phyloP scores from a whole-genome alignment of 2,888 invertebrate genomes.

The Parnassius glacialis region DNA sequence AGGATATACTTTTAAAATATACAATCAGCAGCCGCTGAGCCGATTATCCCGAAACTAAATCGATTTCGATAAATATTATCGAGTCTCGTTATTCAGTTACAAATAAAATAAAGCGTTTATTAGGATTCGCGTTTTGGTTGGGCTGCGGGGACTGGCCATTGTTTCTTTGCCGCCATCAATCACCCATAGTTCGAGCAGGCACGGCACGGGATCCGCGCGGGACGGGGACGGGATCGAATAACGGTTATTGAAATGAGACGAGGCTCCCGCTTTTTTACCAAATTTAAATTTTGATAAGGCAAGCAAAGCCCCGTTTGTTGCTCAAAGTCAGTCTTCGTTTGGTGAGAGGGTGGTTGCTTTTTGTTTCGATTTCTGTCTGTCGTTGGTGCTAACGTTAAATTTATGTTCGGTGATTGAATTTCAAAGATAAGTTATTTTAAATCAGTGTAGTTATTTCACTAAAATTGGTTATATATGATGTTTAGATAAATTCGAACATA shows the following conservation, averaged over 20 bases:
- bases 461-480: too few relatives aligned
- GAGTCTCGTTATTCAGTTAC: conserved; percentile 67
- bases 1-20: conserved; percentile 6
- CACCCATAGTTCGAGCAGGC: conserved; percentile 61
- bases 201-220: conserved; percentile 42
- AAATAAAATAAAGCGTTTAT: conserved; percentile 80
- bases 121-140: conserved; percentile 74
- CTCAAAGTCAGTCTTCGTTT: conserved; percentile 67
- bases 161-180: conserved; percentile 77
- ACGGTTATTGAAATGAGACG: conserved; percentile 81
- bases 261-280: conserved; percentile 75
- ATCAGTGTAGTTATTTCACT: conserved; percentile 5
- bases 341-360: conserved; percentile 63
- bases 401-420: conserved; percentile 30
- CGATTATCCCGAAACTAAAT: conserved; percentile 67
- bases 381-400: conserved; percentile 47
- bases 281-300: conserved; percentile 82
- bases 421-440: conserved; percentile 20
- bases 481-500: too few relatives aligned
- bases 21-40: conserved; percentile 48
- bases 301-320: conserved; percentile 74
- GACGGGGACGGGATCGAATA: conserved; percentile 56
- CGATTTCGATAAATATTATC: conserved; percentile 72
- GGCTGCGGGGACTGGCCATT: conserved; percentile 70
- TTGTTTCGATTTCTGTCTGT: conserved; percentile 65